Conservation (phyloP, 2,888 invertebrate genomes). For the Vanessa cardui region DNA sequence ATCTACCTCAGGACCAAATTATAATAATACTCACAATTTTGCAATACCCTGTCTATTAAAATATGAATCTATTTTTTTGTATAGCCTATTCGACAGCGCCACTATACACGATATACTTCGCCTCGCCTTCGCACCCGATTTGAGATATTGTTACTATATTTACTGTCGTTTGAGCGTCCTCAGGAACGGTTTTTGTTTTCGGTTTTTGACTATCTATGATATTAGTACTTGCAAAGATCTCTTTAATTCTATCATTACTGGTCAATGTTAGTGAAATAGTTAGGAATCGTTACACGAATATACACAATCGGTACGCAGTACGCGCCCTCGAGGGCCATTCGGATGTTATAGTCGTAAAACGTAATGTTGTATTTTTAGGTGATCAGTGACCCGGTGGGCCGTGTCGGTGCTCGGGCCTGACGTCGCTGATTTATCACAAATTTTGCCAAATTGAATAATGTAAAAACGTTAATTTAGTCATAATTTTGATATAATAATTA, state of each 20-base stretch:
- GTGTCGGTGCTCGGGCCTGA: background rate
- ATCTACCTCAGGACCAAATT: conserved; percentile 76
- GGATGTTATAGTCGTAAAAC: background rate
- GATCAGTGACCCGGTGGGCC: background rate
- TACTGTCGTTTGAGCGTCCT: conserved; percentile 4
- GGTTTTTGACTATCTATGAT: conserved; percentile 3
- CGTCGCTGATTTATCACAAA: background rate
- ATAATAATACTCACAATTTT: conserved; percentile 42
- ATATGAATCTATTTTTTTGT: conserved; percentile 8
- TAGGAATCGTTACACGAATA: background rate
- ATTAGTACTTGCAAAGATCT: conserved; percentile 13
- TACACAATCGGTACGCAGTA: background rate
- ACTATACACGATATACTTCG: background rate
- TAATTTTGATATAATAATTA: background rate
- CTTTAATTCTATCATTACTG: conserved; percentile 12
- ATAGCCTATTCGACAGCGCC: conserved; percentile 2
- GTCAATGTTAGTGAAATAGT: conserved; percentile 18
- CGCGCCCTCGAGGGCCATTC: background rate
- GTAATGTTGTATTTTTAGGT: background rate
- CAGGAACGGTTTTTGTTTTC: background rate
- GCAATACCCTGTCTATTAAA: conserved; percentile 22
- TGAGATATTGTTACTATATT: background rate
- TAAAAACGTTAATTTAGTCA: background rate
- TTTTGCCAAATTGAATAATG: conserved; percentile 15
- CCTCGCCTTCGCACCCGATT: conserved; percentile 6